Evolutionary conservation across 1,140 invertebrate species (phyloP), one percentile per base, ranked within the genome.

Genomic region (Euura lappo): DNA sequence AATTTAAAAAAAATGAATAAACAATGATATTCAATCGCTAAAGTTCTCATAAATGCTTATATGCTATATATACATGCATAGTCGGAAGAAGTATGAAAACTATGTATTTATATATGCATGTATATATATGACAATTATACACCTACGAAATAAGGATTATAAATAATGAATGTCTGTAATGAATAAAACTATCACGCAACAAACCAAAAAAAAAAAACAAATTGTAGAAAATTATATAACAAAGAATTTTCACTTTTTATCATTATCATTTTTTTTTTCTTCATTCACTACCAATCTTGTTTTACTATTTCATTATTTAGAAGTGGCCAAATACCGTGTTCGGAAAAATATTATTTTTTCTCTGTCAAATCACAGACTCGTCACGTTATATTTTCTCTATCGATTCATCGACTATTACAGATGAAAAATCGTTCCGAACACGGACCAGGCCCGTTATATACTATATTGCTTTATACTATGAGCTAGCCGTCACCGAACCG

Each of bases 401-500:
- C 28, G 28, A 28, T 28, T 28, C 28, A 28, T 28, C 28, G 28
- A 28, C 28, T 28, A 28, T 28, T 28, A 28, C 28, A 28, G 28
- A 28, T 28, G 1, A 28, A 28, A 28, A 28, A 28, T 28, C 28
- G 28, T 28, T 28, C 28, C 28, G 28, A 28, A 28, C 28, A 28
- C 28, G 28, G 28, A 28, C 28, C 28, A 28, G 28, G 28, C 28
- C 28, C 28, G 28, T 77, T 70, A 77, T 70, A n/a, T 28, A 28
- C 28, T 28, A 75, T 73, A 79, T 74, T 73, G 47, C 68, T 51
- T 51, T 80, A 28, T 83, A 82, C 84, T 86, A 84, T 86, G 83
- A 86, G 84, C 83, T 84, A 84, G 83, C 79, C 79, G 75, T 79
- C 78, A 82, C 78, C 78, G 79, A 75, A 80, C 75, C 75, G 69